Conservation (phyloP, 2,797 vertebrate species). For the Hydrolagus colliei region DNA sequence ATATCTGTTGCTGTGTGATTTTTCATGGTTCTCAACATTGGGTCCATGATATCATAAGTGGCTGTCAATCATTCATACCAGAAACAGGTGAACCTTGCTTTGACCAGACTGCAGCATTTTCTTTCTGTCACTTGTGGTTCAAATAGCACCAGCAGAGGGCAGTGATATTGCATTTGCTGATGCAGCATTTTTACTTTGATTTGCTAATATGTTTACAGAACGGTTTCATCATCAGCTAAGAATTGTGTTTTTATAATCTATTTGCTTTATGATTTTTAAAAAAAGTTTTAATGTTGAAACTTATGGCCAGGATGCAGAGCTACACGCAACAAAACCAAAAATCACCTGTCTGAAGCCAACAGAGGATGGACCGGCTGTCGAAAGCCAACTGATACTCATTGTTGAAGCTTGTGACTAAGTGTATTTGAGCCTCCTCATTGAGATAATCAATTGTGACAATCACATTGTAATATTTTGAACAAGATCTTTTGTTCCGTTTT, state of each 20-base stretch:
- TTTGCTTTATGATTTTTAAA: neutral
- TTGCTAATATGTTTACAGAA: neutral
- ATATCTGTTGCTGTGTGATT: neutral
- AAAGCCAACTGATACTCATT: too few species aligned
- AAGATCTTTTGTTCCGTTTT: neutral
- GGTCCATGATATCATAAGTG: neutral
- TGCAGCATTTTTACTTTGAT: neutral
- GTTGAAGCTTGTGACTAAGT: too few species aligned
- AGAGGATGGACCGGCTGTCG: too few species aligned
- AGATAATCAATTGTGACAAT: too few species aligned
- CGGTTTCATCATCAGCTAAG: neutral
- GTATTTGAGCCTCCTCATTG: too few species aligned
- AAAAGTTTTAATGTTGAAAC: too few species aligned
- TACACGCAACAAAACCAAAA: too few species aligned
- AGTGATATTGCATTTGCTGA: neutral
- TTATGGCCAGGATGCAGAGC: too few species aligned
- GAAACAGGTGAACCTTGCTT: neutral
- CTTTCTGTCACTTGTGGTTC: neutral
- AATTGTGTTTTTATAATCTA: neutral
- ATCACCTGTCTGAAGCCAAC: too few species aligned
- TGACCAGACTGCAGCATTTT: neutral
- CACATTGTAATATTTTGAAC: neutral
- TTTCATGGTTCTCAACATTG: neutral
- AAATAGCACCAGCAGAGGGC: slow-evolving; percentile 14
- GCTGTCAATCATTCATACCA: neutral